Conservation (phyloP, 2,888 invertebrate genomes). For the Muschampia plurimacula region DNA sequence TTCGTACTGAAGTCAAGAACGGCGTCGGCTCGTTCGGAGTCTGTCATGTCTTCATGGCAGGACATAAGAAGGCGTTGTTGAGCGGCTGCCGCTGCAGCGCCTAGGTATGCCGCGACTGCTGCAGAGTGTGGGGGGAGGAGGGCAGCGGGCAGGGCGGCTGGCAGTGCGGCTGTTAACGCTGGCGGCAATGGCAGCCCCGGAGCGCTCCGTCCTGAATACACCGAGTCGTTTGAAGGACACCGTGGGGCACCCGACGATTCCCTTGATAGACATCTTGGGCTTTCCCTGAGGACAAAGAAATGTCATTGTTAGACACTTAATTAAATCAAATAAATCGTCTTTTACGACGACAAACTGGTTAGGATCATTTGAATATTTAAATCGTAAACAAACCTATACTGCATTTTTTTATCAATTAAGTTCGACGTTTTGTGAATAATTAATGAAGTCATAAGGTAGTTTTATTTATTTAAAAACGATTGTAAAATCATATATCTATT, state of each 20-base stretch:
- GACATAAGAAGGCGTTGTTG: conserved; percentile 92
- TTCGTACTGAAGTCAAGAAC: conserved; percentile 94
- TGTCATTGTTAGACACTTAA: conserved; percentile 33
- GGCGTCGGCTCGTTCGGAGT: conserved; percentile 86
- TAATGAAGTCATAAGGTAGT: conserved; percentile 31
- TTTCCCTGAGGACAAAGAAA: conserved; percentile 89
- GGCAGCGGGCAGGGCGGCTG: conserved; percentile 89
- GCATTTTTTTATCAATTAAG: conserved; percentile 36
- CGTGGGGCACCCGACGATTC: conserved; percentile 91
- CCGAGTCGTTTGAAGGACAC: conserved; percentile 92
- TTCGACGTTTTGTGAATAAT: conserved; percentile 30
- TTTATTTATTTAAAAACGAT: conserved; percentile 34
- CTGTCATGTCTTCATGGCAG: conserved; percentile 89
- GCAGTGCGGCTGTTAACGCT: conserved; percentile 88
- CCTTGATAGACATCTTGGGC: conserved; percentile 93
- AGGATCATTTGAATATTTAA: conserved; percentile 59
- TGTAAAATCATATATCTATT: conserved; percentile 20
- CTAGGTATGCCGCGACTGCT: conserved; percentile 93
- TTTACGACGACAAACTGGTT: conserved; percentile 53
- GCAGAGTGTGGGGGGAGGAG: conserved; percentile 92
- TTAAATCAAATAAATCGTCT: conserved; percentile 15
- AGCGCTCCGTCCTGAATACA: conserved; percentile 88
- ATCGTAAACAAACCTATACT: conserved; percentile 44
- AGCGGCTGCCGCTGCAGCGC: conserved; percentile 90
- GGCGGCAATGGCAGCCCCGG: conserved; percentile 80